Conservation (phyloP, 1,140 invertebrate genomes). For the Melipona quadrifasciata region DNA sequence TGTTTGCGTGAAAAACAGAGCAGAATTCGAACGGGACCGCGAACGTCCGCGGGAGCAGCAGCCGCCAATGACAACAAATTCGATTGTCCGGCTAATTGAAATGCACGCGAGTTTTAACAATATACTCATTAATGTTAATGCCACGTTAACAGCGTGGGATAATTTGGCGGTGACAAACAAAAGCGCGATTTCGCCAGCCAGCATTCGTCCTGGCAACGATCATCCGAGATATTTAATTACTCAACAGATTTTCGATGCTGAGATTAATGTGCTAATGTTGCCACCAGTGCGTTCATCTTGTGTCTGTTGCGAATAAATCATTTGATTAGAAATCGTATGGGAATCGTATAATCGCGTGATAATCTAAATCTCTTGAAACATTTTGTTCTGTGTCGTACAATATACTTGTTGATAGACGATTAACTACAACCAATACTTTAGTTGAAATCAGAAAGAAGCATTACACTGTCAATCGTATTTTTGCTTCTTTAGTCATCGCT, state of each 20-base stretch:
- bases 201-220: constrained; percentile 65
- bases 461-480: too few species aligned
- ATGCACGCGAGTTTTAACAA: constrained; percentile 77
- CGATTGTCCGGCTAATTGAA: constrained; percentile 73
- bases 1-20: constrained; percentile 12
- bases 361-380: too few species aligned
- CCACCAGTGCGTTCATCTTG: constrained; percentile 52
- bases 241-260: constrained; percentile 68
- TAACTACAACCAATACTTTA: too few species aligned
- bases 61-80: constrained; percentile 70
- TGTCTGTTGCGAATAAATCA: constrained; percentile 40
- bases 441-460: too few species aligned
- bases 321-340: not conserved
- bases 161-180: constrained; percentile 72
- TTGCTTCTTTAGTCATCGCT: too few species aligned
- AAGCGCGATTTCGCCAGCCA: constrained; percentile 51
- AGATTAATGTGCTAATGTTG: constrained; percentile 51
- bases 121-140: constrained; percentile 79
- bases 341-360: not conserved
- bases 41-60: not conserved
- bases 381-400: too few species aligned
- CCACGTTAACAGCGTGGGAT: constrained; percentile 69
- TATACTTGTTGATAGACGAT: too few species aligned
- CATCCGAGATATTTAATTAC: constrained; percentile 78
- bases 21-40: not conserved